Conservation (phyloP, 2,888 invertebrate genomes). For the Nasonovia ribisnigri region DNA sequence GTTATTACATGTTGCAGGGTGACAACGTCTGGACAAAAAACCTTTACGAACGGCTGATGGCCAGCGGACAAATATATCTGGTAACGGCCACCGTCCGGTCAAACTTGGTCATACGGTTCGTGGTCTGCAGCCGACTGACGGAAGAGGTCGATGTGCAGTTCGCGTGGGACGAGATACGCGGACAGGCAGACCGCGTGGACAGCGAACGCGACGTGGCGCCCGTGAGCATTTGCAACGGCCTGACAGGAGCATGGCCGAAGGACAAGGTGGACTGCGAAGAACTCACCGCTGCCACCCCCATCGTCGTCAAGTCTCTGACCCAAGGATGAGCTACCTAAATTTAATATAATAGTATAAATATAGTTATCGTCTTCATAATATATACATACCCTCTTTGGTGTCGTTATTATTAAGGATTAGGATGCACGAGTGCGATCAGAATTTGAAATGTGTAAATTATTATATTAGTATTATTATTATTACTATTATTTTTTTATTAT, state of each 20-base stretch:
- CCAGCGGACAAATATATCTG: conserved; percentile 84
- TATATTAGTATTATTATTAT: background rate
- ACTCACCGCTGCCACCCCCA: background rate
- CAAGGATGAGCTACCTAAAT: background rate
- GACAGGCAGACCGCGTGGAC: conserved; percentile 72
- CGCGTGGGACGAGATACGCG: conserved; percentile 80
- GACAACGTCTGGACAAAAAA: conserved; percentile 79
- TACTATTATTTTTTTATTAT: background rate
- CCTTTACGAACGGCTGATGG: conserved; percentile 80
- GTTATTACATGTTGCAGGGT: conserved; percentile 71
- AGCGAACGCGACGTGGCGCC: background rate
- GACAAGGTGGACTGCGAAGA: background rate
- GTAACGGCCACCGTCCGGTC: conserved; percentile 81
- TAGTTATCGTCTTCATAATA: background rate
- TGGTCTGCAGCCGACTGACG: conserved; percentile 82
- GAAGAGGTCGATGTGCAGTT: conserved; percentile 80
- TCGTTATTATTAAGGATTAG: background rate
- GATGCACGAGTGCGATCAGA: background rate
- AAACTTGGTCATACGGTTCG: conserved; percentile 83
- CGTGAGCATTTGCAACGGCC: background rate
- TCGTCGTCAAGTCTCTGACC: conserved; percentile 37
- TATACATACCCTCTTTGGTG: background rate
- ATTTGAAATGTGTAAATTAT: background rate
- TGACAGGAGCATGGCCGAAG: background rate
- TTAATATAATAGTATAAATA: background rate